Percentiles rank a stretch among this genome's conserved stretches.
These are phyloP conservation scores for Phengaris alcon DNA, from an alignment of 2,888 invertebrate genomes.

Conservation along the genomic window DNA sequence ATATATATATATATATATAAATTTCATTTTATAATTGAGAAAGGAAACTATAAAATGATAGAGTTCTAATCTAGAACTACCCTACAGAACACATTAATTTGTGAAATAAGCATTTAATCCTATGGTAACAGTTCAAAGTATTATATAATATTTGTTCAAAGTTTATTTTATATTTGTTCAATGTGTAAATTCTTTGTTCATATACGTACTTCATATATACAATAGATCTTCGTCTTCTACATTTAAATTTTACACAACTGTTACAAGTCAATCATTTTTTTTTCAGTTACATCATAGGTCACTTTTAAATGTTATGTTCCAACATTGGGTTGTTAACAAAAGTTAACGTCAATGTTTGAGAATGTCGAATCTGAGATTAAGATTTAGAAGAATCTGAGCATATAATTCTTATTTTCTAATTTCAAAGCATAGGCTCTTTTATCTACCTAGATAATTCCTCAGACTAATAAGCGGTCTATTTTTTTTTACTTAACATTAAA, in stretches of 20 bases:
- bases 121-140: slow-evolving; percentile 5
- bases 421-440: neutral
- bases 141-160: no score
- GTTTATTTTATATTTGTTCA: neutral
- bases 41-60: neutral
- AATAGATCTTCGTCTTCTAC: neutral
- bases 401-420: neutral
- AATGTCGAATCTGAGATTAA: neutral
- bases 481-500: neutral
- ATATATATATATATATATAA: neutral
- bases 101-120: neutral
- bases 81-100: neutral
- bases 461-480: neutral
- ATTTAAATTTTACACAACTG: neutral
- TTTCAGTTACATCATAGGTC: neutral
- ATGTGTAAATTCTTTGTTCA: no score
- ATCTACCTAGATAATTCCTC: neutral
- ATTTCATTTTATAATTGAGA: neutral
- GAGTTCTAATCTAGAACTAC: slow-evolving; percentile 12
- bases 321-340: no score
- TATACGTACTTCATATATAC: no score
- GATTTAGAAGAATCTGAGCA: neutral
- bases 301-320: no score
- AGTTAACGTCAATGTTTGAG: neutral
- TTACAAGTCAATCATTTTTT: neutral